Conservation (phyloP, 2,797 vertebrate genomes). For the Xerus rutilus region DNA sequence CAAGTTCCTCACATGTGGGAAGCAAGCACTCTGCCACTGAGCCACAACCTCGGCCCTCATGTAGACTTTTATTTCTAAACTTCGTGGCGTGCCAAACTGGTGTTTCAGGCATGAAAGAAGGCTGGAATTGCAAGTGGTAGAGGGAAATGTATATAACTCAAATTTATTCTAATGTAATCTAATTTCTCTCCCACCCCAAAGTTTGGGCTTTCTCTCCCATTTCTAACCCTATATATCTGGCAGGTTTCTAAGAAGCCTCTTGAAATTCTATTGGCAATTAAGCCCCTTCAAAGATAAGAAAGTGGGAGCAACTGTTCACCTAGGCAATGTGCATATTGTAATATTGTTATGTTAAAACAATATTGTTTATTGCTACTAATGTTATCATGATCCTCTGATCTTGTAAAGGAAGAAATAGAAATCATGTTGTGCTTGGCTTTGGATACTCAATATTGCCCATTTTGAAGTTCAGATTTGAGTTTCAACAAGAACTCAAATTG, state of each 20-base stretch:
- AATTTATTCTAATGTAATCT: constrained; percentile 5
- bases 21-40: too few relatives aligned
- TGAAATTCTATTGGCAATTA: neutral
- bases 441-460: neutral
- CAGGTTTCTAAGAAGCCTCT: neutral
- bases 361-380: neutral
- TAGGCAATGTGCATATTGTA: neutral
- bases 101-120: constrained; percentile 24
- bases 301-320: neutral
- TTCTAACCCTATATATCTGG: neutral
- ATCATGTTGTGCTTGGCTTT: neutral
- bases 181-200: neutral
- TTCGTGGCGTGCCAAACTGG: neutral
- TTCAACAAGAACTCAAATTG: neutral
- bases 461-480: neutral
- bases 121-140: neutral
- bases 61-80: neutral
- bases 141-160: constrained; percentile 2
- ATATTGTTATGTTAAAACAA: too few relatives aligned
- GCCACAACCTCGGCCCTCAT: neutral
- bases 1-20: too few relatives aligned
- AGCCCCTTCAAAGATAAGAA: neutral
- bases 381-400: neutral
- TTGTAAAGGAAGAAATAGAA: constrained; percentile 7
- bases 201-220: neutral